A percentile compares a stretch with the other conserved stretches of the same genome.
Evolutionary conservation across 2,797 vertebrate species (phyloP).

Genomic region (Crenichthys baileyi): DNA sequence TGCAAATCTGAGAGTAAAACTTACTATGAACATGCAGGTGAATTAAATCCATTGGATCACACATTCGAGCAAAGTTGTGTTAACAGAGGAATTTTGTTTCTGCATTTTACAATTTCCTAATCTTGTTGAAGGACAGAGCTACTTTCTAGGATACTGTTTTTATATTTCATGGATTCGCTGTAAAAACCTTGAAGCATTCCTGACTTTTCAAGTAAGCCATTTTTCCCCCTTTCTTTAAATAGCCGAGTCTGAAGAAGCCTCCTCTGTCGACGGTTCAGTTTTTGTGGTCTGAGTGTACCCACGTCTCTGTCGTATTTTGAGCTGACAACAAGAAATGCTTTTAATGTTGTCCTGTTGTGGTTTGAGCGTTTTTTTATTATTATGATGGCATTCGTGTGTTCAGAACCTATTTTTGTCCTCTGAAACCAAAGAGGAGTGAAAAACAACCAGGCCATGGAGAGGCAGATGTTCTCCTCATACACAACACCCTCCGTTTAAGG

Average conservation of each 20-base stretch:
- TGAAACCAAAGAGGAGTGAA: constrained; percentile 18
- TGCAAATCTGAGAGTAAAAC: background rate
- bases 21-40: background rate
- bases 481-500: constrained; percentile 20
- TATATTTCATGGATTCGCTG: background rate
- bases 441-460: constrained; percentile 13
- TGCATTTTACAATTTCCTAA: background rate
- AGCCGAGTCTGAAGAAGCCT: background rate
- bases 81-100: background rate
- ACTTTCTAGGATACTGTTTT: background rate
- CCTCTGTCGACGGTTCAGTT: constrained; percentile 5
- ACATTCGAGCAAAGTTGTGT: background rate
- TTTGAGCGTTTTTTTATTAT: constrained; percentile 7
- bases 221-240: background rate
- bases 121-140: background rate
- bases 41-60: background rate
- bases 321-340: constrained; percentile 18
- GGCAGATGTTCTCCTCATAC: constrained; percentile 18
- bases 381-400: constrained; percentile 24
- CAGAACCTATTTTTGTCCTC: constrained; percentile 9
- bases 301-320: constrained; percentile 40
- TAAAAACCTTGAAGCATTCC: background rate
- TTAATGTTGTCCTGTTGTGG: constrained; percentile 19
- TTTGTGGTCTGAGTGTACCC: constrained; percentile 36
- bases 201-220: background rate